These are phyloP conservation scores for Eilema griseolum DNA, from an alignment of 2,888 invertebrate genomes.

Conservation along the genomic window DNA sequence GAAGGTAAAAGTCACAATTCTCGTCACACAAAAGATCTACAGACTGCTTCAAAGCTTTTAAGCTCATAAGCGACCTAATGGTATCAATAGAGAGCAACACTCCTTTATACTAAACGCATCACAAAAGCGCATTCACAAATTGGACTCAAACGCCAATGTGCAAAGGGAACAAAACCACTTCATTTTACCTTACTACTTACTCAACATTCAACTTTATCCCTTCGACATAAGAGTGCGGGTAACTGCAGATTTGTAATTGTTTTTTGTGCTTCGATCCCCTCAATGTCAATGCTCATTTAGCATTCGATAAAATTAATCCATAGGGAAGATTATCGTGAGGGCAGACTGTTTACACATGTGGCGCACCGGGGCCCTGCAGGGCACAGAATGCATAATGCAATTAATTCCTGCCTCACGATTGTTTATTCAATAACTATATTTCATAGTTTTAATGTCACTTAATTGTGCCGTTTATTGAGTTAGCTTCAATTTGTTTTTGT, in stretches of 20 bases:
- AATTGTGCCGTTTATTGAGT: slow-evolving; percentile 56
- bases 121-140: slow-evolving; percentile 81
- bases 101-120: slow-evolving; percentile 70
- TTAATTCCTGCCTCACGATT: slow-evolving; percentile 69
- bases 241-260: slow-evolving; percentile 48
- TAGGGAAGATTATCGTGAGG: slow-evolving; percentile 75
- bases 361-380: slow-evolving; percentile 45
- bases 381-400: slow-evolving; percentile 71
- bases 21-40: slow-evolving; percentile 29
- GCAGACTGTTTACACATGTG: slow-evolving; percentile 77
- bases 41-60: slow-evolving; percentile 42
- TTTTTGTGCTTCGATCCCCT: slow-evolving; percentile 64
- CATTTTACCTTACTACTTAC: neutral
- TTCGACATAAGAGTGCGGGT: slow-evolving; percentile 42
- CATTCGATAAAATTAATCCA: slow-evolving; percentile 85
- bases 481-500: slow-evolving; percentile 35
- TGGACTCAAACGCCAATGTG: slow-evolving; percentile 81
- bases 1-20: slow-evolving; percentile 29
- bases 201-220: slow-evolving; percentile 57
- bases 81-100: slow-evolving; percentile 55
- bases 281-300: slow-evolving; percentile 84
- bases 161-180: slow-evolving; percentile 46
- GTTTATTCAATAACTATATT: slow-evolving; percentile 68
- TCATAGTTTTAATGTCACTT: slow-evolving; percentile 58
- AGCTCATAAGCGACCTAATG: slow-evolving; percentile 49